Base-by-base conservation (phyloP, 1,140 invertebrate species). In the Bombus superbus region DNA sequence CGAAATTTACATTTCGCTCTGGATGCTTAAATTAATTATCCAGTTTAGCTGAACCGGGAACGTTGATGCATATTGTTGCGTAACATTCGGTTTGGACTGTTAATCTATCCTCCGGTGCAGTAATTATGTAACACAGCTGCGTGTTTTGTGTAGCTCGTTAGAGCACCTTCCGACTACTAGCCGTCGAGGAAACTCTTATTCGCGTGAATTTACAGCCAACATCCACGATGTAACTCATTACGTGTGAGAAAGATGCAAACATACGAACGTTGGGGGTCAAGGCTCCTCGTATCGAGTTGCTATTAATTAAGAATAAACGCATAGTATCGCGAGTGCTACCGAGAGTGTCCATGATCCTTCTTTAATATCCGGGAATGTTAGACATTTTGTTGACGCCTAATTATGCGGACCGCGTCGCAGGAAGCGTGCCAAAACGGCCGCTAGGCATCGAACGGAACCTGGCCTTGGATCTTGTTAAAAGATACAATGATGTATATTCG, bases 41-140 rank as follows among this genome's bases (percentile, higher is more conserved):
- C 64, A 32, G 38, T 44, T 62, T 53, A 35, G 57, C 68, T 35
- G 72, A 84, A 77, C 75, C 76, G 76, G 88, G 75, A 74, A 86
- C 69, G 80, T 81, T 64, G 77, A 42, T 72, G 64, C 66, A 73
- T 86, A 89, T 82, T 79, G 78, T 90, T 90, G 83, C 83, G 83
- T 53, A 90, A 90, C 88, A 69, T 86, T 85, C 86, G 76, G 86
- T 88, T 84, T 88, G 75, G 89, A 74, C 88, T 84, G 89, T 90
- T 90, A 90, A 88, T 88, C 87, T 86, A 90, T 90, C 88, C 86
- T 83, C 77, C 66, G 88, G 59, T 72, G 79, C 74, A 18, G 81
- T 90, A 90, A 90, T 90, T 90, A 90, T 81, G 77, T 80, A 90
- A 90, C 80, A 86, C 88, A 90, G 89, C 89, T 90, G 86, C 80